A percentile compares a stretch with the other conserved stretches of the same genome.
These are phyloP conservation scores for Chlorocebus sabaeus DNA, from an alignment of 2,113 vertebrate genomes.

Conservation along the genomic window DNA sequence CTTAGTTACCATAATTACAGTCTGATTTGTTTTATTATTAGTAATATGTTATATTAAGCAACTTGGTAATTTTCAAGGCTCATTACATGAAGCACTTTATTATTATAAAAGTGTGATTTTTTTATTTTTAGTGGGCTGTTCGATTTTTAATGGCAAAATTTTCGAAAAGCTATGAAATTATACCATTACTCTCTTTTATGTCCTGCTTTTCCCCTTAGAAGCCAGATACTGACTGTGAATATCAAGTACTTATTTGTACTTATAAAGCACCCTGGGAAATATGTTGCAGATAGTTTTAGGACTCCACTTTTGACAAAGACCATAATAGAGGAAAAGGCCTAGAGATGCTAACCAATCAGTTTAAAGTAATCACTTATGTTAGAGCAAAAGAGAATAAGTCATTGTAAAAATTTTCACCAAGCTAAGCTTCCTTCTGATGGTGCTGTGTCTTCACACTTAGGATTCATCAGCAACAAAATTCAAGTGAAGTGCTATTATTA, in stretches of 20 bases:
- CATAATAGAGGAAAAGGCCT: neutral
- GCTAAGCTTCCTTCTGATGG: neutral
- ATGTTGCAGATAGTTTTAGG: neutral
- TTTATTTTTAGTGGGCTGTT: conserved; percentile 23
- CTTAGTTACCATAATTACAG: conserved; percentile 15
- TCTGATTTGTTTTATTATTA: neutral
- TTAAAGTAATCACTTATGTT: neutral
- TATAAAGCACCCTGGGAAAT: neutral
- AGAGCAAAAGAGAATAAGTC: neutral
- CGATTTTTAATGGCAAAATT: neutral
- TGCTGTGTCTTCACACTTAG: neutral
- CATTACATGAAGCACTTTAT: neutral
- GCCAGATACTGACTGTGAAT: neutral
- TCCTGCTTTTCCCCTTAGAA: neutral
- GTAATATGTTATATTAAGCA: neutral
- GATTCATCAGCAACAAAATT: conserved; percentile 3
- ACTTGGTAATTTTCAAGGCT: neutral
- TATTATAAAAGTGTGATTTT: neutral
- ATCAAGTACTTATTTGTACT: neutral
- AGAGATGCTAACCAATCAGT: neutral
- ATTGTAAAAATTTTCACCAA: neutral
- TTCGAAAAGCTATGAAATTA: neutral
- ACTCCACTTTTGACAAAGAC: neutral
- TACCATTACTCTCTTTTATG: neutral
- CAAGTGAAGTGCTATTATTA: neutral